Evolutionary conservation across 2,888 invertebrate species (phyloP).

Genomic region (Bembecia ichneumoniformis): DNA sequence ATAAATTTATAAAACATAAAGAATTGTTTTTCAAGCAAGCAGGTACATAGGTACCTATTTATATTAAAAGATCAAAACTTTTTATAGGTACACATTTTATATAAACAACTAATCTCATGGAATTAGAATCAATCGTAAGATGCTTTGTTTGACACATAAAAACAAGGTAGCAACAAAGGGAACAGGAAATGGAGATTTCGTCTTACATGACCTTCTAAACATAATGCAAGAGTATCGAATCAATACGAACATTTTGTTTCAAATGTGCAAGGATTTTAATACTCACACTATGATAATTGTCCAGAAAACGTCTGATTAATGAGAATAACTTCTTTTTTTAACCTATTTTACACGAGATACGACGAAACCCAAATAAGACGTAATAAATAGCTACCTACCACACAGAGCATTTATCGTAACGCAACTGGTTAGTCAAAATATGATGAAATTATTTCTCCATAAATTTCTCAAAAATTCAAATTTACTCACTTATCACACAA

Average conservation of each 20-base stretch:
- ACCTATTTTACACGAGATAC: constrained; percentile 37
- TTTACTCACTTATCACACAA: constrained; percentile 36
- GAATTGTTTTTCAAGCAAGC: too few species aligned
- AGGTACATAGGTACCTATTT: too few species aligned
- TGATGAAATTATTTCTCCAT: constrained; percentile 44
- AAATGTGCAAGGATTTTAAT: not conserved
- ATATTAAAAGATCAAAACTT: too few species aligned
- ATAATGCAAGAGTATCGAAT: not conserved
- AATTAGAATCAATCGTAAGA: too few species aligned
- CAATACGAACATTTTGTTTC: not conserved
- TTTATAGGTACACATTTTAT: too few species aligned
- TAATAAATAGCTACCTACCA: constrained; percentile 46
- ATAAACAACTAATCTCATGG: too few species aligned
- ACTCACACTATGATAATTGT: not conserved
- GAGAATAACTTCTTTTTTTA: constrained; percentile 9
- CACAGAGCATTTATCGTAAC: constrained; percentile 41
- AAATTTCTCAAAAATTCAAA: constrained; percentile 37
- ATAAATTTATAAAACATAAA: too few species aligned
- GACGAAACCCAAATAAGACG: constrained; percentile 46
- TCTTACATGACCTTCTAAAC: not conserved
- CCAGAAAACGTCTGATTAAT: not conserved
- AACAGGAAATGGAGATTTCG: not conserved
- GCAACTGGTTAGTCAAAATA: constrained; percentile 45
- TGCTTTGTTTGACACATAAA: too few species aligned
- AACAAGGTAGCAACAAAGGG: not conserved